phyloP scores from a whole-genome alignment of 2,797 vertebrate species.

The Octomys mimax region DNA sequence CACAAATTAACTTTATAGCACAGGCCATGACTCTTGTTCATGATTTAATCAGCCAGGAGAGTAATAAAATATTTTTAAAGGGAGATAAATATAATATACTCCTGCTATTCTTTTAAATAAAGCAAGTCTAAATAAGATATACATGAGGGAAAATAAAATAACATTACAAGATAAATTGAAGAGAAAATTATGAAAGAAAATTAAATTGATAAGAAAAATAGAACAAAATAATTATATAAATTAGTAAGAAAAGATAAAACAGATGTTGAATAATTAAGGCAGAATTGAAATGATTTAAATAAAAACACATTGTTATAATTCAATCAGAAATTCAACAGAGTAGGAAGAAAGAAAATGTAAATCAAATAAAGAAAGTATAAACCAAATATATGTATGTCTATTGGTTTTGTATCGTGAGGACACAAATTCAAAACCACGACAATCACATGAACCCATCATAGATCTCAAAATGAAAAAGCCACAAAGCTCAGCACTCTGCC shows the following conservation, averaged over 20 bases:
- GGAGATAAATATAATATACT: background rate
- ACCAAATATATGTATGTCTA: background rate
- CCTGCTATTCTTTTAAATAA: background rate
- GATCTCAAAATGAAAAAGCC: background rate
- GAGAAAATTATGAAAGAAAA: slow-evolving; percentile 29
- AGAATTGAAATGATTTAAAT: background rate
- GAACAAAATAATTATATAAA: background rate
- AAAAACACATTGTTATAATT: background rate
- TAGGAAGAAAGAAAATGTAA: background rate
- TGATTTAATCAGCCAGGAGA: slow-evolving; percentile 5
- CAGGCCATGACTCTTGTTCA: background rate
- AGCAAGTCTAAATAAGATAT: background rate
- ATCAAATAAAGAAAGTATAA: background rate
- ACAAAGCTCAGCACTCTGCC: background rate
- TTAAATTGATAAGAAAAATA: background rate
- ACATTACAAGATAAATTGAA: slow-evolving; percentile 25
- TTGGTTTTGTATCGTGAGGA: background rate
- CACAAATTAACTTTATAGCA: background rate
- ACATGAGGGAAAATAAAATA: slow-evolving; percentile 21
- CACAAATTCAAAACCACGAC: background rate
- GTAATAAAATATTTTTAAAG: slow-evolving; percentile 14
- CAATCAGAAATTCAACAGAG: background rate
- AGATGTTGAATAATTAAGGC: background rate
- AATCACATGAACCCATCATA: background rate
- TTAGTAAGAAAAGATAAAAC: slow-evolving; percentile 27